Percentiles rank a stretch among this genome's conserved stretches.
These are phyloP conservation scores for Drosophila dunni DNA, from an alignment of 1,140 invertebrate genomes.

Conservation along the genomic window DNA sequence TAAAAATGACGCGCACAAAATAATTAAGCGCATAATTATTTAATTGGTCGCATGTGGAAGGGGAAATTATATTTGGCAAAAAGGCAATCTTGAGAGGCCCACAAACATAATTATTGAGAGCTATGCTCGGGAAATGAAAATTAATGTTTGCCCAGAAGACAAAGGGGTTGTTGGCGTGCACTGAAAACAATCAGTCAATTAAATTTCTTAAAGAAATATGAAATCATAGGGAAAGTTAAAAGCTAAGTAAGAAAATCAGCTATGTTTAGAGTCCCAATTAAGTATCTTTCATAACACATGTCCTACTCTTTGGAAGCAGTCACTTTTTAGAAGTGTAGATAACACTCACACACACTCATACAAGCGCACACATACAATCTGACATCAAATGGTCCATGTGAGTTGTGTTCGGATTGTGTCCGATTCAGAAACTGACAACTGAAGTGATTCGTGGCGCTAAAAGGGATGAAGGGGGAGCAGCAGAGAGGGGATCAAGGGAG, in stretches of 20 bases:
- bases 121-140: slow-evolving; percentile 66
- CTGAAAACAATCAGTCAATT: too few species aligned
- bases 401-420: background rate
- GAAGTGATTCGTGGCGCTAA: background rate
- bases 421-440: slow-evolving; percentile 2
- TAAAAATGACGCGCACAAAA: slow-evolving; percentile 40
- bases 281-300: too few species aligned
- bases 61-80: slow-evolving; percentile 15
- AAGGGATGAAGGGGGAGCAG: too few species aligned
- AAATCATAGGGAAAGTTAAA: too few species aligned
- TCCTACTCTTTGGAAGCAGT: too few species aligned
- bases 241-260: too few species aligned
- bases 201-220: too few species aligned
- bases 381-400: slow-evolving; percentile 5
- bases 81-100: slow-evolving; percentile 18
- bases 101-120: slow-evolving; percentile 57
- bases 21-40: slow-evolving; percentile 76
- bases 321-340: slow-evolving; percentile 9
- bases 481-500: background rate
- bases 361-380: background rate
- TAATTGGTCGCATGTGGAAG: slow-evolving; percentile 49
- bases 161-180: background rate
- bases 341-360: slow-evolving; percentile 9
- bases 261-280: too few species aligned
- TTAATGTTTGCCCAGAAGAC: slow-evolving; percentile 51